phyloP scores from a whole-genome alignment of 2,113 vertebrate genomes.

The Rana temporaria region DNA sequence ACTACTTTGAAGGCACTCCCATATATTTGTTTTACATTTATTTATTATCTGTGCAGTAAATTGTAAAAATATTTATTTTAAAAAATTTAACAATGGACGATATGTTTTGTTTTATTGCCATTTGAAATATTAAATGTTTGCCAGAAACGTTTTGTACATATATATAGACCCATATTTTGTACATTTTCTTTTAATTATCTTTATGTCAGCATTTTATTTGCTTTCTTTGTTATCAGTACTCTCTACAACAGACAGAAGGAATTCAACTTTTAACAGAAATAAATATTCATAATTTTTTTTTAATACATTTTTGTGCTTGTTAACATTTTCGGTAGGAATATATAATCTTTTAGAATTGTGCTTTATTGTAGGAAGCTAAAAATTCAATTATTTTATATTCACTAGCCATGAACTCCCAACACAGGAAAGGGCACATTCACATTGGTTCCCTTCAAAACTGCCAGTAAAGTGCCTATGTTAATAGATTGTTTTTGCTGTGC shows the following conservation, averaged over 20 bases:
- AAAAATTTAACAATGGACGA: slow-evolving; percentile 2
- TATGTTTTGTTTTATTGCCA: slow-evolving; percentile 7
- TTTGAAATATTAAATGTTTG: slow-evolving; percentile 38
- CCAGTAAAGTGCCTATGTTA: too few species aligned
- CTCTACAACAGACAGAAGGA: neutral
- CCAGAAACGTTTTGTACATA: slow-evolving; percentile 5
- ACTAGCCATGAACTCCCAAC: too few species aligned
- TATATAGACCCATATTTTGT: slow-evolving; percentile 16
- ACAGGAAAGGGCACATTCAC: too few species aligned
- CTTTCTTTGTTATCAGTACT: slow-evolving; percentile 3
- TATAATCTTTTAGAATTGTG: too few species aligned
- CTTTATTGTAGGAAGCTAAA: neutral
- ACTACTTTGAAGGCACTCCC: slow-evolving; percentile 15
- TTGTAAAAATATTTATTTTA: slow-evolving; percentile 35
- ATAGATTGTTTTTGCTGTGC: too few species aligned
- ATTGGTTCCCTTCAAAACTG: too few species aligned
- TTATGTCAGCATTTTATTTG: neutral
- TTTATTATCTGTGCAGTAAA: slow-evolving; percentile 40
- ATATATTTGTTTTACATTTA: slow-evolving; percentile 42
- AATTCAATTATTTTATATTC: too few species aligned
- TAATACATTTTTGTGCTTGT: neutral
- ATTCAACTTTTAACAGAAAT: neutral
- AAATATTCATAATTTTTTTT: neutral
- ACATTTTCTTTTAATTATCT: neutral
- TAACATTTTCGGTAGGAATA: neutral